Evolutionary conservation across 2,113 vertebrate species (phyloP), one percentile per base, ranked within the genome.

Genomic region (Gila orcuttii): DNA sequence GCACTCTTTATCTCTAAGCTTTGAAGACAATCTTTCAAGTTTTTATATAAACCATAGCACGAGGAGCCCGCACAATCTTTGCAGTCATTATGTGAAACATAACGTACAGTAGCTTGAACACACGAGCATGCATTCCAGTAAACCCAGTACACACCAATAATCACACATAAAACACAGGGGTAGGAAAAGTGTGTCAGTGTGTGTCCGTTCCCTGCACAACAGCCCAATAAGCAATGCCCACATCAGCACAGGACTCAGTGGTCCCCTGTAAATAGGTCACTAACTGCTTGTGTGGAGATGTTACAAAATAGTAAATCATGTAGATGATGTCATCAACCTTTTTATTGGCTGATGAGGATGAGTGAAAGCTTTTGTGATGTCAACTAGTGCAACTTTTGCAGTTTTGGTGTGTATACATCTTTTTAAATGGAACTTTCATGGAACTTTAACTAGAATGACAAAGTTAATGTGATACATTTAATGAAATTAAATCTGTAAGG

Each of bases 221-320:
- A 91, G 87, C 87, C 25, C 21, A 82, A 87, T 86, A 90, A 87
- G 82, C 87, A 39, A 80, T 88, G 60, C 55, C 52, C 50, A 47
- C 60, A 55, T 64, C 75, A 71, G 79, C 86, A 52, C 79, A 55
- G 31, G 25, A 25, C 62, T 76, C 77, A 60, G 77, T 33, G 52
- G 75, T 77, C 50, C 55, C 39, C 77, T 39, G 25, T 86, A 79
- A 83, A 60, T 89, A 83, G 86, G 79, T 85, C 88, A 83, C 62
- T 79, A 76, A 80, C 76, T 47, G 60, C 81, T 66, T 68, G 66
- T 73, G 42, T 64, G 78, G 71, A 79, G 82, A 82, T 66, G 85
- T 82, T 76, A 75, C 36, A 39, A 59, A 83, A 73, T 25, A 62
- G 25, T 82, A 45, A 45, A 74, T 89, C 31, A 60, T 21, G 50